Evolutionary conservation across 2,888 invertebrate species (phyloP), one percentile per base, ranked within the genome.

Genomic region (Agrotis exclamationis): DNA sequence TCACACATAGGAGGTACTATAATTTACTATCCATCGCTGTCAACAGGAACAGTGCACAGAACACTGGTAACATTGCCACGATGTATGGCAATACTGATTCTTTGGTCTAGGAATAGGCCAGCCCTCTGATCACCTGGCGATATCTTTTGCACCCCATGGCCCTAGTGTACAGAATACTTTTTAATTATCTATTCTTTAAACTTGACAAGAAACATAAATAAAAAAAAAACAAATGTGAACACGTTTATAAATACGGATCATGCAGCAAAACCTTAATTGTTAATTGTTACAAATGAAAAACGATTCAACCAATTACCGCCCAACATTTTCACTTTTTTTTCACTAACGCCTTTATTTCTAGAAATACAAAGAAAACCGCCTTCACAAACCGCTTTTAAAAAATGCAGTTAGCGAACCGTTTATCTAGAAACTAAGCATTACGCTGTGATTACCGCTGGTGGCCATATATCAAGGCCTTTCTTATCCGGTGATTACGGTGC

Each of bases 381-480:
- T 63, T 16, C 4, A 1, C 50, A 54, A 22, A 48, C 51, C 5
- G 62, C 56, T 79, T 33, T 70, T 14, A 54, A 73, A 72, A 67
- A 79, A 83, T 74, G 74, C 66, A 67, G 70, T 63, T 76, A 74
- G 83, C 64, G 50, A 70, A 72, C 39, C 65, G 20, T 69, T 82
- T 83, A 82, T 63, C 47, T 73, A 77, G 84, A 83, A 83, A 80
- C 63, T 20, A 65, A 47, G 54, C 58, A 74, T 74, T 70, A 79
- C 33, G 5, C 14, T 1, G 62, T 57, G 56, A 74, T 83, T 81
- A 83, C 51, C 45, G 58, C 44, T 22, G 13, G 45, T 2, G 64
- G 11, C 48, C 59, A 57, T 71, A 67, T 59, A 72, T 78, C 74
- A 74, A 53, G 69, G 66, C 73, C 76, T 83, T 82, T 84, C 79